Evolutionary conservation across 1,140 invertebrate genomes (phyloP), one percentile per base, ranked within the genome.

Genomic region (Caenorhabditis remanei): DNA sequence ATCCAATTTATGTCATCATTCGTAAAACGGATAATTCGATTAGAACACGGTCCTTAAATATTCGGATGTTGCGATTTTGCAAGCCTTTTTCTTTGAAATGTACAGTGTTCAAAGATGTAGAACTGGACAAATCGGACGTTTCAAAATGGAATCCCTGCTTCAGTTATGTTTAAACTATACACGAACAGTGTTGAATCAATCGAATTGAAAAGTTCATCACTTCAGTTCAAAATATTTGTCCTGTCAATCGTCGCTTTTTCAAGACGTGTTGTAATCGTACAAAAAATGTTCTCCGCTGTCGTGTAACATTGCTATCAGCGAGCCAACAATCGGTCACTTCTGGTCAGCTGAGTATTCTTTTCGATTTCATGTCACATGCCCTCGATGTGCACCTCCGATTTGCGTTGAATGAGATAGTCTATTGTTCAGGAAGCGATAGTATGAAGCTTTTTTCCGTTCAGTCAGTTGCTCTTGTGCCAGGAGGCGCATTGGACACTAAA

Each of bases 251-350:
- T 58, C 55, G 19, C 8, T 65, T 65, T 65, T 46, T 21, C 3
- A n/a, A 46, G 13, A 21, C n/a, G 71, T n/a, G n/a, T 79, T 79
- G 71, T 79, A 79, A 79, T 79, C 71, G 71, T 79, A 79, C 43
- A 50, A 63, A 63, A 48, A 46, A 24, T n/a, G 46, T 79, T 79
- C 46, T 14, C 13, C n/a, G n/a, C 8, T 21, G 6, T 13, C 24
- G 32, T 32, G 32, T 32, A 24, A 16, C 43, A 19, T 24, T 79
- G 5, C n/a, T 21, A 11, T 50, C 8, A 9, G 40, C n/a, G 41
- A 24, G 41, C 67, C 43, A 50, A 0, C 71, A 48, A 50, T 48
- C 24, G 71, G 71, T 79, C 71, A 79, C 71, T 79, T 32, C 71
- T 24, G 71, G 71, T 79, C 71, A 79, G 43, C 46, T 50, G 71